These are phyloP conservation scores for Drosophila bipectinata DNA, from an alignment of 1,140 invertebrate species.

Conservation along the genomic window DNA sequence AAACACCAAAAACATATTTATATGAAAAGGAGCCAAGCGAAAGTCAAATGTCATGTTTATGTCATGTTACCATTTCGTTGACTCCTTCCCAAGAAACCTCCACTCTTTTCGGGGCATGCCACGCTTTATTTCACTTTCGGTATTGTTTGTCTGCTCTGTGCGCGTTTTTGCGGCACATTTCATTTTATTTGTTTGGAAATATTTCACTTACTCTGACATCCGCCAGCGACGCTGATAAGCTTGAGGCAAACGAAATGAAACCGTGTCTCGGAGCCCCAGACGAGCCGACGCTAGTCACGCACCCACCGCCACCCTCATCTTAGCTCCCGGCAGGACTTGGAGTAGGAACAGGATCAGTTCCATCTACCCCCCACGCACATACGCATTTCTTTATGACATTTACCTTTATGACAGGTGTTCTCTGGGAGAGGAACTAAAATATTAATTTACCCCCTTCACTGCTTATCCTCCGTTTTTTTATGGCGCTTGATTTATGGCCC, in stretches of 20 bases:
- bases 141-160: constrained; percentile 49
- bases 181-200: constrained; percentile 79
- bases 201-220: constrained; percentile 81
- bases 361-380: constrained; percentile 28
- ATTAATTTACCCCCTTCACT: constrained; percentile 69
- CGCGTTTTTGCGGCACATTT: constrained; percentile 58
- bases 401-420: constrained; percentile 77
- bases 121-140: constrained; percentile 63
- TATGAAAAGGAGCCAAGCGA: constrained; percentile 38
- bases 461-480: constrained; percentile 48
- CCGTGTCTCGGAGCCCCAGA: constrained; percentile 10
- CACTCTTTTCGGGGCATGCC: constrained; percentile 32
- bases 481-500: constrained; percentile 71
- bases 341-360: constrained; percentile 30
- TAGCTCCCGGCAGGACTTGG: neutral
- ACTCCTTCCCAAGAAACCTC: constrained; percentile 3
- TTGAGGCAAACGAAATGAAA: constrained; percentile 36
- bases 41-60: constrained; percentile 83
- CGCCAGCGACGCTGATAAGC: constrained; percentile 59
- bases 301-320: constrained; percentile 4
- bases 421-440: constrained; percentile 63
- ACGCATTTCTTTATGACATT: constrained; percentile 77
- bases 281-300: constrained; percentile 28
- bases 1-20: neutral
- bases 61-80: constrained; percentile 72